Percentiles rank a stretch among this genome's conserved stretches.
phyloP scores from a whole-genome alignment of 2,797 vertebrate species.

The Pseudocheirus occidentalis region DNA sequence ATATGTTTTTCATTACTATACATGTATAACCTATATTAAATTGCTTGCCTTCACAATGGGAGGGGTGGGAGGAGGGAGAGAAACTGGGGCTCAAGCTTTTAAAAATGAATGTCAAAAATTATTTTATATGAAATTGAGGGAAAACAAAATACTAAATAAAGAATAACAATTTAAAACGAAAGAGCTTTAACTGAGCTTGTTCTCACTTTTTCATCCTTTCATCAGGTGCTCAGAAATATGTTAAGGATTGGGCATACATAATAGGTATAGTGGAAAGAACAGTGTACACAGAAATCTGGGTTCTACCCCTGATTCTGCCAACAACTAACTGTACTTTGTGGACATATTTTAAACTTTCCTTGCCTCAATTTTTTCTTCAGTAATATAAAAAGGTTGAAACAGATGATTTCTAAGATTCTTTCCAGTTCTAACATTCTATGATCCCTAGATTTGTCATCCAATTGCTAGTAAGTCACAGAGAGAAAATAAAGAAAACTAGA shows the following conservation, averaged over 20 bases:
- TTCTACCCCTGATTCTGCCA: neutral
- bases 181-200: neutral
- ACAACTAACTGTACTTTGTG: neutral
- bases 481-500: constrained; percentile 37
- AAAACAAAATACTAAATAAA: neutral
- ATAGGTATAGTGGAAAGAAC: neutral
- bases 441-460: neutral
- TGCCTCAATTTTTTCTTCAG: neutral
- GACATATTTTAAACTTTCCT: neutral
- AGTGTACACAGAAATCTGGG: neutral
- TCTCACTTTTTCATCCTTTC: neutral
- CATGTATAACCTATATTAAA: neutral
- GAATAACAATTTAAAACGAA: neutral
- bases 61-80: neutral
- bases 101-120: neutral
- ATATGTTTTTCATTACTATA: neutral
- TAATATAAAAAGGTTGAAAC: neutral
- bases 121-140: neutral
- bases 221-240: neutral
- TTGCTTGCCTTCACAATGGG: neutral
- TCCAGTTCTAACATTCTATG: neutral
- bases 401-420: neutral
- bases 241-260: neutral
- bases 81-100: neutral
- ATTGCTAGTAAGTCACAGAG: neutral